Evolutionary conservation across 2,888 invertebrate genomes (phyloP).

Genomic region (Cephalotes varians): DNA sequence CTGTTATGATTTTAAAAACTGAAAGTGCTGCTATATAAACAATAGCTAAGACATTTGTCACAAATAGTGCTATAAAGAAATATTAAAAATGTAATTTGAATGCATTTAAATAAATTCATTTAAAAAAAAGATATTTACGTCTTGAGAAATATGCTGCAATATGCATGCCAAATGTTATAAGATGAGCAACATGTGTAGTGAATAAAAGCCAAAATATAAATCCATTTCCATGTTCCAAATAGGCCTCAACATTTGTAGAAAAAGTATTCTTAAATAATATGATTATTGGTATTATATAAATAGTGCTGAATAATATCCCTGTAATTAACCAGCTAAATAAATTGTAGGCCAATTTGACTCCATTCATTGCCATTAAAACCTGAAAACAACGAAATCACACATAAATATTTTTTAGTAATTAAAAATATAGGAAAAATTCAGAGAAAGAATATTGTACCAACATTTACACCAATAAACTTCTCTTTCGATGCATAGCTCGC

Average conservation of each 20-base stretch:
- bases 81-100: conserved; percentile 1
- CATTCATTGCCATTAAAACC: conserved; percentile 84
- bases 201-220: conserved; percentile 82
- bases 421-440: not conserved
- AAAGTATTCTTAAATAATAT: conserved; percentile 80
- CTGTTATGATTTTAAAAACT: conserved; percentile 58
- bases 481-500: conserved; percentile 80
- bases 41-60: conserved; percentile 55
- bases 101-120: not conserved
- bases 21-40: conserved; percentile 61
- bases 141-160: conserved; percentile 82
- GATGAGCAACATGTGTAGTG: conserved; percentile 78
- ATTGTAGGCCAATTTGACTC: conserved; percentile 80
- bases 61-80: conserved; percentile 65
- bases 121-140: conserved; percentile 70
- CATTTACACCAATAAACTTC: conserved; percentile 83
- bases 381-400: conserved; percentile 61
- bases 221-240: conserved; percentile 81
- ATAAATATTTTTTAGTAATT: not conserved
- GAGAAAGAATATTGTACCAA: conserved; percentile 57
- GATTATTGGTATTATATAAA: conserved; percentile 78
- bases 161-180: conserved; percentile 82
- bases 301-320: conserved; percentile 78
- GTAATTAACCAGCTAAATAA: conserved; percentile 82
- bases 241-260: conserved; percentile 78